phyloP scores from a whole-genome alignment of 2,888 invertebrate genomes.

The Alviniconcha strummeri region DNA sequence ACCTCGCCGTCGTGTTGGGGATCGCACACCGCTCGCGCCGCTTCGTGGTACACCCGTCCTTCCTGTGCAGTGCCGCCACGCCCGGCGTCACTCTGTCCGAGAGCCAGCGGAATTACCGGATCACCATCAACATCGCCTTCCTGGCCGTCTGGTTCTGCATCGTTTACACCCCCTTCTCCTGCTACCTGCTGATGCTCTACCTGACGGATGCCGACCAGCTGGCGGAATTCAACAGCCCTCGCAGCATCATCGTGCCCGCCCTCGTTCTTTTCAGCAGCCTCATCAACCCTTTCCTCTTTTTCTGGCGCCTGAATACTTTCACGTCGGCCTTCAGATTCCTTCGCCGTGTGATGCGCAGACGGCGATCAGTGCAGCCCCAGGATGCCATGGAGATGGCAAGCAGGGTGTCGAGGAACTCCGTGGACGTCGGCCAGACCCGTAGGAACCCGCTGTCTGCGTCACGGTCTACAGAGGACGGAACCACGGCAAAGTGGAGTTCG shows the following conservation, averaged over 20 bases:
- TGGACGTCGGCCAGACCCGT: too few relatives aligned
- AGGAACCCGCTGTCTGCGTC: too few relatives aligned
- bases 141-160: slow-evolving; percentile 31
- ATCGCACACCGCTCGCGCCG: background rate
- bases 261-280: slow-evolving; percentile 28
- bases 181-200: slow-evolving; percentile 17
- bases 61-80: background rate
- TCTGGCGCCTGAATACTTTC: slow-evolving; percentile 16
- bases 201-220: background rate
- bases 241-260: slow-evolving; percentile 22
- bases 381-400: too few relatives aligned
- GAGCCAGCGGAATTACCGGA: background rate
- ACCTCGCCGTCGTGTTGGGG: slow-evolving; percentile 1
- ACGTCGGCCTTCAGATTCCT: background rate
- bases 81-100: background rate
- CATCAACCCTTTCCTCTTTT: slow-evolving; percentile 27
- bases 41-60: background rate
- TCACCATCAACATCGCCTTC: slow-evolving; percentile 10
- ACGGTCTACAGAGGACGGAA: too few relatives aligned
- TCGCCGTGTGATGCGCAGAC: background rate
- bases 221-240: slow-evolving; percentile 18
- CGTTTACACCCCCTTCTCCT: slow-evolving; percentile 13
- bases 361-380: background rate
- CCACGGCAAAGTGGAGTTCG: too few relatives aligned
- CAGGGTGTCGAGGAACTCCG: too few relatives aligned